Evolutionary conservation across 1,140 invertebrate species (phyloP).

Genomic region (Drosophila repletoides): DNA sequence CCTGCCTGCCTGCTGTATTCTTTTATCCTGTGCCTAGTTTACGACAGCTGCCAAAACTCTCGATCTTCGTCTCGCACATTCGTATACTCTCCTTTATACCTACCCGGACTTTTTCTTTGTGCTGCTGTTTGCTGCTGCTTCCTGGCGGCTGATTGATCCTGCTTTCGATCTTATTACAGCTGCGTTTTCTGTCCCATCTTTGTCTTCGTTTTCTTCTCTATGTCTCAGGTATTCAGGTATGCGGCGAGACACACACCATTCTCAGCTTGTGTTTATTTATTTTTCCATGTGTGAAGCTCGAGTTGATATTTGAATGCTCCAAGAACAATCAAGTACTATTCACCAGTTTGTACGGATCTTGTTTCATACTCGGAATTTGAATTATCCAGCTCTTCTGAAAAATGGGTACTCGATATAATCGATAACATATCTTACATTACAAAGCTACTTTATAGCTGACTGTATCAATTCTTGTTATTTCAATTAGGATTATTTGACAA

Average conservation of each 20-base stretch:
- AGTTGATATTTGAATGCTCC: constrained; percentile 42
- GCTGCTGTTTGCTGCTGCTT: constrained; percentile 47
- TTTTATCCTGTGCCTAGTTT: constrained; percentile 63
- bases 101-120: constrained; percentile 62
- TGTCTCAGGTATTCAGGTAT: constrained; percentile 40
- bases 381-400: too few species aligned
- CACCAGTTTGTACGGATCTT: too few species aligned
- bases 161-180: constrained; percentile 66
- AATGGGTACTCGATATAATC: too few species aligned
- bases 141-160: constrained; percentile 68
- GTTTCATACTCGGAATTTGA: too few species aligned
- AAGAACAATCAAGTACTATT: background rate
- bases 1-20: constrained; percentile 22
- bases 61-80: background rate
- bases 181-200: constrained; percentile 28
- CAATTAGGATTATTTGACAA: too few species aligned
- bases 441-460: too few species aligned
- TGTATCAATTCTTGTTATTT: too few species aligned
- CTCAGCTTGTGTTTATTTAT: constrained; percentile 24
- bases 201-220: background rate
- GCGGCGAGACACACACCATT: constrained; percentile 1
- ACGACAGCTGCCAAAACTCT: constrained; percentile 65
- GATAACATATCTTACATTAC: too few species aligned
- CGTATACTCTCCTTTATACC: constrained; percentile 5
- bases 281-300: constrained; percentile 16